A percentile compares a stretch with the other conserved stretches of the same genome.
Conservation (phyloP, 1,140 invertebrate genomes). For the Adelges cooleyi region DNA sequence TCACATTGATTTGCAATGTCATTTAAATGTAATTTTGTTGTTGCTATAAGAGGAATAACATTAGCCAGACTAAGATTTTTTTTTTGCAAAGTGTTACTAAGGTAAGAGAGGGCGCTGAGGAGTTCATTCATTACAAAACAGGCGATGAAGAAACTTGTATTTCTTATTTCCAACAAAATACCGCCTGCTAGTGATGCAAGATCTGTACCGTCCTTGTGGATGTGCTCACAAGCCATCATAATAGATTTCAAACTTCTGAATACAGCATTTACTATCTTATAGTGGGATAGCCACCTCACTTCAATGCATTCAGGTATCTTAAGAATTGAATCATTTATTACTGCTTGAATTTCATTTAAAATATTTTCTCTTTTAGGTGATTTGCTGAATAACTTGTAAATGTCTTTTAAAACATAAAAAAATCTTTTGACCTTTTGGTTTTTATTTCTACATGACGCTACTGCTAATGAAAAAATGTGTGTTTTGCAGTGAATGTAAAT, state of each 20-base stretch:
- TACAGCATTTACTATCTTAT: conserved; percentile 4
- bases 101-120: background rate
- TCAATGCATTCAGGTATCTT: background rate
- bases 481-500: background rate
- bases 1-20: conserved; percentile 7
- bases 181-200: background rate
- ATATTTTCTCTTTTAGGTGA: background rate
- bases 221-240: conserved; percentile 2
- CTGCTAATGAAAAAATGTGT: conserved; percentile 3
- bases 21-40: conserved; percentile 12
- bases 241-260: conserved; percentile 1
- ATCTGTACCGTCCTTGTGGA: background rate
- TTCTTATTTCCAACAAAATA: conserved; percentile 16
- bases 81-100: conserved; percentile 7
- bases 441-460: background rate
- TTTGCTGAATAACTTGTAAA: conserved; percentile 9
- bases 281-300: background rate
- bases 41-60: background rate
- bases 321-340: conserved; percentile 5
- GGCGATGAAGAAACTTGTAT: background rate
- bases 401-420: conserved; percentile 5
- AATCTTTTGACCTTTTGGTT: background rate
- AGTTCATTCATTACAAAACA: conserved; percentile 10
- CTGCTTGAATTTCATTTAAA: background rate
- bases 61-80: background rate